Evolutionary conservation across 2,113 vertebrate genomes (phyloP).

Genomic region (Porphyrio hochstetteri): DNA sequence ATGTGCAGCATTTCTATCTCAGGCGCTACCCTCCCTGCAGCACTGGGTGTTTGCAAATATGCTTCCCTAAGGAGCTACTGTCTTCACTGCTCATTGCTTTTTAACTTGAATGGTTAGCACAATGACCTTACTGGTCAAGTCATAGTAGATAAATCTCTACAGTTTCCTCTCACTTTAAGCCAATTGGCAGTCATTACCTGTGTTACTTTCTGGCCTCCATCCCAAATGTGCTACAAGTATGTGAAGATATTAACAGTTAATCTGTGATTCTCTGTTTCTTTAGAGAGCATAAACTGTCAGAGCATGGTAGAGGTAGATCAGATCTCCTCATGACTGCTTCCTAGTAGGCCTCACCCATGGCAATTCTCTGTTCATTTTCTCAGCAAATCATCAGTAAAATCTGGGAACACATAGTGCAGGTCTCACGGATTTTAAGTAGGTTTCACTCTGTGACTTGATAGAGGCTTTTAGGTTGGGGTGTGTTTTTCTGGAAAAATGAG

Average conservation of each 20-base stretch:
- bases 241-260: background rate
- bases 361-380: background rate
- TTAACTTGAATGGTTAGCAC: background rate
- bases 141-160: background rate
- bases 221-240: background rate
- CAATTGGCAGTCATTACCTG: background rate
- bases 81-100: background rate
- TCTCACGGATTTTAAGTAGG: background rate
- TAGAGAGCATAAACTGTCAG: background rate
- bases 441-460: background rate
- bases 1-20: fast-evolving
- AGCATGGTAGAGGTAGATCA: background rate
- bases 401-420: background rate
- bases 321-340: background rate
- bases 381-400: background rate
- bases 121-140: background rate
- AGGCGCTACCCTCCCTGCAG: background rate
- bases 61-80: background rate
- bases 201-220: background rate
- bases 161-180: background rate
- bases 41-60: background rate
- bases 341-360: background rate
- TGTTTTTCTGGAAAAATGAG: background rate
- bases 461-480: background rate
- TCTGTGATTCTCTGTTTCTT: background rate